A percentile compares a stretch with the other conserved stretches of the same genome.
Evolutionary conservation across 2,888 invertebrate species (phyloP).

Genomic region (Lycocerus yunnanus): DNA sequence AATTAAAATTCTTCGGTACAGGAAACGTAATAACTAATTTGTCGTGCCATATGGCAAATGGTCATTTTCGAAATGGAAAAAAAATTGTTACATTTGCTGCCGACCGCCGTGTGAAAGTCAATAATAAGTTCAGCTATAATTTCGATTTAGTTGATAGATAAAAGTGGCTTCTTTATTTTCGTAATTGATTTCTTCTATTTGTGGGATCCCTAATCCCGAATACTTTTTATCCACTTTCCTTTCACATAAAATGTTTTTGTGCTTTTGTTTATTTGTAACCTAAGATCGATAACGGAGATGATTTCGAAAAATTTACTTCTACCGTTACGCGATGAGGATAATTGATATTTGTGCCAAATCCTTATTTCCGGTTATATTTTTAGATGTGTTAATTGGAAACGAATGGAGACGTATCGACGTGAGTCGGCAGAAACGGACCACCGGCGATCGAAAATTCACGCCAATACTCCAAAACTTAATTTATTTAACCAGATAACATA

Average conservation of each 20-base stretch:
- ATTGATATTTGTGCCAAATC: neutral
- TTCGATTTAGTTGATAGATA: slow-evolving; percentile 25
- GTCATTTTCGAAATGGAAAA: neutral
- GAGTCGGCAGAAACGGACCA: neutral
- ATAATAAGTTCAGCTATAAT: slow-evolving; percentile 34
- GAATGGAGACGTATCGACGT: neutral
- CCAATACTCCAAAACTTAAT: neutral
- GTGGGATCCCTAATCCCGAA: slow-evolving; percentile 42
- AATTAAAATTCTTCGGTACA: neutral
- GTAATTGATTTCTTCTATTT: slow-evolving; percentile 50
- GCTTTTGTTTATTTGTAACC: slow-evolving; percentile 27
- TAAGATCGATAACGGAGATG: slow-evolving; percentile 6
- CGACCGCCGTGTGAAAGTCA: slow-evolving; percentile 40
- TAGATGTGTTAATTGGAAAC: neutral
- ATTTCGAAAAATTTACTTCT: neutral
- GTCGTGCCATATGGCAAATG: slow-evolving; percentile 26
- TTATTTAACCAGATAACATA: no score
- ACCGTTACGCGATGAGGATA: neutral
- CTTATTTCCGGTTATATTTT: neutral
- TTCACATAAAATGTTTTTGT: slow-evolving; percentile 37
- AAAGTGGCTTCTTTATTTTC: slow-evolving; percentile 40
- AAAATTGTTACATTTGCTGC: slow-evolving; percentile 41
- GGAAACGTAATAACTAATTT: slow-evolving; percentile 8
- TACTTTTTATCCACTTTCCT: slow-evolving; percentile 45
- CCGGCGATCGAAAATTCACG: neutral